Evolutionary conservation across 2,888 invertebrate genomes (phyloP).

Genomic region (Automeris io): DNA sequence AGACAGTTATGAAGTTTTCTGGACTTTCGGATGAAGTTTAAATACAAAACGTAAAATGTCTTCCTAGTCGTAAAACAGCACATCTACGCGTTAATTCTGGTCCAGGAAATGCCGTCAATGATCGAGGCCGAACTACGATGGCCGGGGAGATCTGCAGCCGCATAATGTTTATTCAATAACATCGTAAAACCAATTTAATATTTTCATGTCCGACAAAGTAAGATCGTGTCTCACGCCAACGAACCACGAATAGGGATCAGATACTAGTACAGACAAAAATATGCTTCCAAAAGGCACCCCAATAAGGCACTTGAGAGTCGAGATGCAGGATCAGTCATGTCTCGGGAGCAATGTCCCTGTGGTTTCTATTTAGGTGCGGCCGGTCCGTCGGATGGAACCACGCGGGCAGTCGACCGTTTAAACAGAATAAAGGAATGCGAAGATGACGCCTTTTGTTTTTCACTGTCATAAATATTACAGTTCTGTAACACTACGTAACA

Average conservation of each 20-base stretch:
- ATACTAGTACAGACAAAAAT: constrained; percentile 15
- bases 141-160: constrained; percentile 24
- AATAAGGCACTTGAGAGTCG: constrained; percentile 58
- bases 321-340: constrained; percentile 58
- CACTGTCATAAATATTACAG: constrained; percentile 14
- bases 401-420: constrained; percentile 62
- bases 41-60: constrained; percentile 4
- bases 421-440: constrained; percentile 63
- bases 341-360: constrained; percentile 73
- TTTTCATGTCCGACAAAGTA: constrained; percentile 19
- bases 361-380: constrained; percentile 76
- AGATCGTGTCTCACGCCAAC: not conserved
- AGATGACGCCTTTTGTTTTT: constrained; percentile 36
- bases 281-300: constrained; percentile 40
- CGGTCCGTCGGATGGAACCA: constrained; percentile 66
- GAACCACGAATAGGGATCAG: not conserved
- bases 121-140: constrained; percentile 33
- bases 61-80: constrained; percentile 6
- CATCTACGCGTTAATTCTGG: constrained; percentile 24
- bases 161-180: constrained; percentile 25
- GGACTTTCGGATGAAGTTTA: not conserved
- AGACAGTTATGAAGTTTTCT: not conserved
- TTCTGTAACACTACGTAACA: too few relatives aligned
- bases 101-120: constrained; percentile 38
- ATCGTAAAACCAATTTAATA: constrained; percentile 26